These are phyloP conservation scores for Drosophila takahashii DNA, from an alignment of 1,140 invertebrate genomes.

Conservation along the genomic window DNA sequence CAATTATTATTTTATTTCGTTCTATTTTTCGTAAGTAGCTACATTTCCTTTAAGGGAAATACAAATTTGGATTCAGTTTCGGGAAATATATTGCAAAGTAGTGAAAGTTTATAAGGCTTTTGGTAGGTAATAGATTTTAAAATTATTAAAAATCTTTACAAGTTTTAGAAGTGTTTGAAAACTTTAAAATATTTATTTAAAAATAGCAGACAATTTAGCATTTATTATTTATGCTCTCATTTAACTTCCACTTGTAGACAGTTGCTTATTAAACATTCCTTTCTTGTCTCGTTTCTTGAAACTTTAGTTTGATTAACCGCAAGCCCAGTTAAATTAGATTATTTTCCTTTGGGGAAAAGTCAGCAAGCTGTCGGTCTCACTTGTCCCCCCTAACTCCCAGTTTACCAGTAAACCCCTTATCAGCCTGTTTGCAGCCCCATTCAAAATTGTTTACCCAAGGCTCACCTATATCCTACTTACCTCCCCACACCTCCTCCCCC, in stretches of 20 bases:
- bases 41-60: constrained; percentile 1
- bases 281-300: constrained; percentile 4
- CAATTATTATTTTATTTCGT: constrained; percentile 24
- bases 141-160: no score
- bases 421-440: constrained; percentile 21
- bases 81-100: not conserved
- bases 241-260: constrained; percentile 10
- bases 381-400: not conserved
- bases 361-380: not conserved
- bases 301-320: constrained; percentile 42
- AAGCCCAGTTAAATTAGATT: constrained; percentile 23
- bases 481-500: not conserved
- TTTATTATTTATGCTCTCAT: constrained; percentile 10
- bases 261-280: constrained; percentile 24
- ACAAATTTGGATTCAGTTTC: no score
- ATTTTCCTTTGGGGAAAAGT: constrained; percentile 26
- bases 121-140: not conserved
- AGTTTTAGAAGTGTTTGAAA: no score
- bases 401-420: constrained; percentile 30
- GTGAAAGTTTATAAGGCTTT: not conserved
- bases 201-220: not conserved
- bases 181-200: not conserved
- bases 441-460: constrained; percentile 21
- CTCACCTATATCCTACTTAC: constrained; percentile 10
- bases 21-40: not conserved